Evolutionary conservation across 2,113 vertebrate species (phyloP).

Genomic region (Gadus macrocephalus): DNA sequence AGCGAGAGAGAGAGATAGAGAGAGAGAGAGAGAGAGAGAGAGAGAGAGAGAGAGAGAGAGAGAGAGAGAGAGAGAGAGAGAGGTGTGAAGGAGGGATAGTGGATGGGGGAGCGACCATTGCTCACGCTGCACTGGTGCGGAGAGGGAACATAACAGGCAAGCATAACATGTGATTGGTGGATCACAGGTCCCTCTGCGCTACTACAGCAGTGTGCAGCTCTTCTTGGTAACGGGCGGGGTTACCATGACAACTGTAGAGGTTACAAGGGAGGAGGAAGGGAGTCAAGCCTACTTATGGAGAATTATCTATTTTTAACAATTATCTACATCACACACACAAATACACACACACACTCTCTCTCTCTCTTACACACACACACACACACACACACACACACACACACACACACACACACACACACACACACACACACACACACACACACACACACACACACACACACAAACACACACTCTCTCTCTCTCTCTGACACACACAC

Average conservation of each 20-base stretch:
- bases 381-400: constrained; percentile 10
- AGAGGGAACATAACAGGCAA: constrained; percentile 33
- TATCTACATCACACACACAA: constrained; percentile 1
- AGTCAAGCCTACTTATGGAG: constrained; percentile 45
- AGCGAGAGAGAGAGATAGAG: neutral
- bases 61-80: constrained; percentile 25
- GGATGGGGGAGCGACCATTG: neutral
- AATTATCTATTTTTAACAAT: constrained; percentile 44
- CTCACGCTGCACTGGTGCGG: neutral
- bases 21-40: neutral
- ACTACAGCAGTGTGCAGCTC: constrained; percentile 28
- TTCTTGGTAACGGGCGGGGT: constrained; percentile 41
- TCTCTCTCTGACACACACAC: constrained; percentile 2
- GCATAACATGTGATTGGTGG: constrained; percentile 52
- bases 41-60: constrained; percentile 10
- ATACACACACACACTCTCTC: neutral
- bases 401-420: constrained; percentile 14
- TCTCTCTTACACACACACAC: neutral
- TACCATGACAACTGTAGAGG: constrained; percentile 59
- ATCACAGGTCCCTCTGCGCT: constrained; percentile 36
- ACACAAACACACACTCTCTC: neutral
- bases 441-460: neutral
- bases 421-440: constrained; percentile 2
- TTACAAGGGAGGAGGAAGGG: constrained; percentile 39
- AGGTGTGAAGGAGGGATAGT: constrained; percentile 42